Evolutionary conservation across 2,113 vertebrate species (phyloP), one percentile per base, ranked within the genome.

Genomic region (Macroglossus sobrinus): DNA sequence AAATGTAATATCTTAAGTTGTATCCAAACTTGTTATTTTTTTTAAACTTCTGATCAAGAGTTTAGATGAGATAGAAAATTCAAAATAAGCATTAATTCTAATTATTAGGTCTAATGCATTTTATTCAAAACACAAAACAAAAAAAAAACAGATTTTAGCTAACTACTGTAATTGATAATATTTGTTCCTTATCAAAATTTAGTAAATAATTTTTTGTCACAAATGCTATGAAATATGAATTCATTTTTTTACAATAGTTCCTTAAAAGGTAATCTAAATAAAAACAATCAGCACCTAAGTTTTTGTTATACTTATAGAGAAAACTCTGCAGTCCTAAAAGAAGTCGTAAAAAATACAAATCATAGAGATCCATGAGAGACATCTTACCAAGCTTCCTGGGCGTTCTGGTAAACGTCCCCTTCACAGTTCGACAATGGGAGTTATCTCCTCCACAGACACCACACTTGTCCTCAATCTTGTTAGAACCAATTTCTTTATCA

Each of bases 391-490:
- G 94, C 97, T 99, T 99, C 97, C 99, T 99, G 47, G 99, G 99
- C 0, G 99, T 99, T 21, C 99, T 98, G 66, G 99, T 99, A 89
- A 99, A 99, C 40, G 99, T 99, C 40, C 99, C 99, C 97, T 99
- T 99, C 40, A 99, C 99, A 0, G 99, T 99, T 89, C 99, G 99
- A 93, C 99, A 99, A 84, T 99, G 99, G 7, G 99, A 99, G 79
- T 99, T 99, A 78, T 99, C 99, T 16, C 99, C 99, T 0, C 99
- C 99, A 1, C 99, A 99, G 14, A 99, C 99, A 0, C 99, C 99
- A 7, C 99, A 99, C 91, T 99, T 99, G 97, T 99, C 99, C 93
- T 99, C 99, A 0, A 98, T 98, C 97, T 99, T 99, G 92, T 90
- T 99, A 3, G 99, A 99, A 85, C 99, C 99, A 1, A 99, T 99